Evolutionary conservation across 2,797 vertebrate species (phyloP).

Genomic region (Neosalanx taihuensis): DNA sequence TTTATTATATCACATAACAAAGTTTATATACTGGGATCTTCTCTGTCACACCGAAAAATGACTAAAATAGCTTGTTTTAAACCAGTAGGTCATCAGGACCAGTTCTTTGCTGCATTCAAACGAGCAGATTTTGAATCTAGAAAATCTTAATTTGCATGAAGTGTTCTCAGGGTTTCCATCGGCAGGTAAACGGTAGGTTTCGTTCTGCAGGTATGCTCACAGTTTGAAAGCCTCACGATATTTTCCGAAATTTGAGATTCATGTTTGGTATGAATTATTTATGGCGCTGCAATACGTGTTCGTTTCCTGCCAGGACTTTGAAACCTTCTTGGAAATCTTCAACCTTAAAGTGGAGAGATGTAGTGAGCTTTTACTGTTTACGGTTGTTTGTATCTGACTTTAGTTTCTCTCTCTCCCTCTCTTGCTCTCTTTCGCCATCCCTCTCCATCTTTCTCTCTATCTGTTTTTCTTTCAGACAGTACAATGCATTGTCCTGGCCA

Average conservation of each 20-base stretch:
- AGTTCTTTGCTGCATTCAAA: constrained; percentile 12
- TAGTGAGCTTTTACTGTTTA: background rate
- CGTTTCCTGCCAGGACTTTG: background rate
- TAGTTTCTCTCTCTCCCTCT: background rate
- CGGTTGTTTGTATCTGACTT: background rate
- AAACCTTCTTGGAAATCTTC: background rate
- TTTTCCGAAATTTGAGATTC: background rate
- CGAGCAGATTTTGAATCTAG: background rate
- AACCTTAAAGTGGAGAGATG: constrained; percentile 1
- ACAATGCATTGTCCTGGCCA: constrained; percentile 83
- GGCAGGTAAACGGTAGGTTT: background rate
- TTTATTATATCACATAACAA: constrained; percentile 42
- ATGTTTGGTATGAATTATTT: constrained; percentile 7
- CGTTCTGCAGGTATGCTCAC: background rate
- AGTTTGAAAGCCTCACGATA: background rate
- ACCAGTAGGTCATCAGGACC: constrained; percentile 27
- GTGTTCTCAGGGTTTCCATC: background rate
- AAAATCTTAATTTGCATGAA: background rate
- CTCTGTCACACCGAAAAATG: constrained; percentile 14
- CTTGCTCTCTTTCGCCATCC: background rate
- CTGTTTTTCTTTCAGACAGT: constrained; percentile 63
- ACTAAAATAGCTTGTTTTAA: constrained; percentile 26
- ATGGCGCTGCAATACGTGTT: background rate
- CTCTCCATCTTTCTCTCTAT: background rate
- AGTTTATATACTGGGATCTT: constrained; percentile 13